Conservation (phyloP, 2,888 invertebrate species). For the Tetragonisca angustula region DNA sequence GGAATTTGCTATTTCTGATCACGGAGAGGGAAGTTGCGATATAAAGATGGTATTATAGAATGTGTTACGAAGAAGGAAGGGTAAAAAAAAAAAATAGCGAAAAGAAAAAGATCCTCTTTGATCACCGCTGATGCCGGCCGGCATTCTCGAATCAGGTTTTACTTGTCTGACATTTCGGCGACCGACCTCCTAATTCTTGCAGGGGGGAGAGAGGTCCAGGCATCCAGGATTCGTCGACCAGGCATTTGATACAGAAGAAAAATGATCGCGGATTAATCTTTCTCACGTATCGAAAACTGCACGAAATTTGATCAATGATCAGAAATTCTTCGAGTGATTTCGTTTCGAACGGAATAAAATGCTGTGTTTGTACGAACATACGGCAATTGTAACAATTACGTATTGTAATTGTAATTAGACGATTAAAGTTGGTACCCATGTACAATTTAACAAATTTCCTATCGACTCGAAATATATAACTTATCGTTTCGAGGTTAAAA, state of each 20-base stretch:
- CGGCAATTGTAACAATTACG: too few species aligned
- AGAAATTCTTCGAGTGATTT: not conserved
- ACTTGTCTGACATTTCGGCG: constrained; percentile 73
- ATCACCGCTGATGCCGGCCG: constrained; percentile 59
- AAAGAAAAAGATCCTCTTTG: constrained; percentile 51
- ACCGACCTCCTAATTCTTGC: constrained; percentile 66
- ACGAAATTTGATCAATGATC: not conserved
- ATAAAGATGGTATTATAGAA: not conserved
- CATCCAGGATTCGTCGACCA: constrained; percentile 66
- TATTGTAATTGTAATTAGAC: too few species aligned
- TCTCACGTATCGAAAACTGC: not conserved
- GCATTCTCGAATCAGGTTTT: constrained; percentile 77
- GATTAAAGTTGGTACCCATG: too few species aligned
- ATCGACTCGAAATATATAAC: too few species aligned
- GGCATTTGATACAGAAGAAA: constrained; percentile 10
- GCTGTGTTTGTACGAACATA: too few species aligned
- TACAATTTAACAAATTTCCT: too few species aligned
- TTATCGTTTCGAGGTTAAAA: not conserved
- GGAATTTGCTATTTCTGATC: not conserved
- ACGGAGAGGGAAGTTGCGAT: too few species aligned
- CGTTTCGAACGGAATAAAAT: not conserved
- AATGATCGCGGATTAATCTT: not conserved
- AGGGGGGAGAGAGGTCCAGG: constrained; percentile 56
- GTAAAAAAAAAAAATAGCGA: constrained; percentile 11
- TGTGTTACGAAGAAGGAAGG: not conserved